These are phyloP conservation scores for Microcebus jonahi DNA, from an alignment of 2,113 vertebrate genomes.

Conservation along the genomic window DNA sequence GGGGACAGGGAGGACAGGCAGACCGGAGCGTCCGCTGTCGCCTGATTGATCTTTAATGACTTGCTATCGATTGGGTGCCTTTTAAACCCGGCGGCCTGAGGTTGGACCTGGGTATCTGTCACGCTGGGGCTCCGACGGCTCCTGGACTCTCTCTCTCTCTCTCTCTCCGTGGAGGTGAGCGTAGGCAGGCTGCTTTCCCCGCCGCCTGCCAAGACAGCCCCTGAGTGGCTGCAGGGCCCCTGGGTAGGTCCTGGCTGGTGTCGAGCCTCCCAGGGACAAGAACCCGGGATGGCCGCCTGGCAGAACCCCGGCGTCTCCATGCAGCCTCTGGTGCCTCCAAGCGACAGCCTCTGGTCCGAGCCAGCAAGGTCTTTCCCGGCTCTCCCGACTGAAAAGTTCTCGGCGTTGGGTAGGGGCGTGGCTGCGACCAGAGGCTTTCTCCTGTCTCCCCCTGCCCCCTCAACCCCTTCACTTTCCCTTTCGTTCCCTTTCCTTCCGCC, in stretches of 20 bases:
- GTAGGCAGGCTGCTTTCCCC: not conserved
- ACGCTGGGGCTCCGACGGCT: conserved; percentile 59
- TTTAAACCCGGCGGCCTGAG: conserved; percentile 83
- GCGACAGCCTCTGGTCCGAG: not conserved
- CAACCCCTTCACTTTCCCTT: not conserved
- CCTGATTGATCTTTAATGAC: conserved; percentile 88
- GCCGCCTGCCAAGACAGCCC: conserved; percentile 36
- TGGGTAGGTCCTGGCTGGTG: not conserved
- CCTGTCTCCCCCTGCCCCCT: too few relatives aligned
- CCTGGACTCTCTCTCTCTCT: conserved; percentile 40
- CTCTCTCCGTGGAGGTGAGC: conserved; percentile 26
- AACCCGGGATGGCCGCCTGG: not conserved
- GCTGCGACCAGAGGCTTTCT: not conserved
- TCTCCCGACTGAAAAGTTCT: not conserved
- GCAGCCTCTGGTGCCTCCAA: not conserved
- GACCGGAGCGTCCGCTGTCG: conserved; percentile 80
- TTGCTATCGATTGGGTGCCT: conserved; percentile 87
- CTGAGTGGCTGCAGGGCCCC: too few relatives aligned
- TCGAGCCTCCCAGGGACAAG: not conserved
- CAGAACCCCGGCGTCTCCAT: fast-evolving
- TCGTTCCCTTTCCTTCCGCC: not conserved
- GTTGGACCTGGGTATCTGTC: conserved; percentile 78
- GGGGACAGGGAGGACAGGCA: conserved; percentile 81
- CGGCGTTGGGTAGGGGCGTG: not conserved
- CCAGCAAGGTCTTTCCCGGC: not conserved